Conservation (phyloP, 1,140 invertebrate genomes). For the Hetaerina americana region DNA sequence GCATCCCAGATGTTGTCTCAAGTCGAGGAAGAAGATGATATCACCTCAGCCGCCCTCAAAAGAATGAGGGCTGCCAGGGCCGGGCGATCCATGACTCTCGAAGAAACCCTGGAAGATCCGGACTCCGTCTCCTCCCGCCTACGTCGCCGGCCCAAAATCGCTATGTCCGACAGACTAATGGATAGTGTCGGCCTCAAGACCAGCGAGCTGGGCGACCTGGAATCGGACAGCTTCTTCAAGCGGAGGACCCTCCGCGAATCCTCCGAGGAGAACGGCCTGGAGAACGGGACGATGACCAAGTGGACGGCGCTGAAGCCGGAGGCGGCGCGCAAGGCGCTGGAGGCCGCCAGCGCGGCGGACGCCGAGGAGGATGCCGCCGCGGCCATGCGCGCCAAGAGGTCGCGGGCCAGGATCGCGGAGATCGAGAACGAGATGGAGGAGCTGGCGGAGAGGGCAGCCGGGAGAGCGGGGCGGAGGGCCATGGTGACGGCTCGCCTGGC, state of each 20-base stretch:
- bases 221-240: constrained; percentile 7
- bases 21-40: constrained; percentile 7
- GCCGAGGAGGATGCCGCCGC: constrained; percentile 20
- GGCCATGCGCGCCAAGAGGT: constrained; percentile 27
- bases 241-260: neutral
- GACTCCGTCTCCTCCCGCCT: constrained; percentile 22
- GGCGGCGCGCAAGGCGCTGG: constrained; percentile 20
- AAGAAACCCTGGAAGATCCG: constrained; percentile 20
- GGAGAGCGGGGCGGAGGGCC: constrained; percentile 9
- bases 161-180: constrained; percentile 8
- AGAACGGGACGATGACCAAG: constrained; percentile 28
- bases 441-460: constrained; percentile 36
- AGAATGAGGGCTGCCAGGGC: constrained; percentile 2
- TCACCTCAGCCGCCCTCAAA: constrained; percentile 1
- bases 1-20: neutral
- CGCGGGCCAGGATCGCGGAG: constrained; percentile 38
- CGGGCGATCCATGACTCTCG: neutral
- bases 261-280: constrained; percentile 10
- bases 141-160: constrained; percentile 15
- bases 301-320: constrained; percentile 33
- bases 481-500: neutral
- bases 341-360: constrained; percentile 10
- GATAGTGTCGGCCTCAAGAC: constrained; percentile 10
- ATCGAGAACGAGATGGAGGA: constrained; percentile 46
- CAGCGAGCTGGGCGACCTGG: constrained; percentile 12